Evolutionary conservation across 92 coral and sea anemone species (phyloP), one percentile per base, ranked within the genome.

Genomic region (Micromussa lordhowensis): DNA sequence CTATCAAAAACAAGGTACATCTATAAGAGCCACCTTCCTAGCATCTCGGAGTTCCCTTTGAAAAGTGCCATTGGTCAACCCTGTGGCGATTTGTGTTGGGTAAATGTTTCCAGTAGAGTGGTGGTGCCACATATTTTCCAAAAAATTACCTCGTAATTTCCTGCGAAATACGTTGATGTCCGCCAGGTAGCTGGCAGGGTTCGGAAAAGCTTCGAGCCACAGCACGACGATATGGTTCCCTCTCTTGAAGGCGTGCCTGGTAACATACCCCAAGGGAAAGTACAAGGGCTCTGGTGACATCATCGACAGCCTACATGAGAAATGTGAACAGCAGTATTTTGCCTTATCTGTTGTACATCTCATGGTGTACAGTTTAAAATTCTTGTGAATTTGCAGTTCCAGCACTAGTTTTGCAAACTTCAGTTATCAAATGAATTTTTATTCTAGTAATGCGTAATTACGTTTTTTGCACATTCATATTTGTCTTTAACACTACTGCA

Each of bases 231-330:
- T 92, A 95, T 8, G 49, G 85, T 7, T 88, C 86, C 70, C 95
- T 86, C 51, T 73, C 79, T 83, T 92, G 96, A 31, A 93, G 95
- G 81, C 94, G 86, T 11, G 98, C 97, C 8, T 92, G 94, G 75
- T 94, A 96, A 77, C 98, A 96, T 35, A 96, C 98, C 8, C 98
- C 97, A 85, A 94, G 82, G 30, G 96, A 87, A 35, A 96, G 93
- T 49, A 96, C 94, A 24, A 96, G 90, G 14, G 99, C 95, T 54
- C 95, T 89, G 3, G 93, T 91, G 66, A 96, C 87, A 17, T 78
- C 80, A 72, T 92, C 90, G 66, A 96, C 74, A 13, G 84, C 79
- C 98, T 96, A 85, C 10, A 75, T 28, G 40, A 28, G 28, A 55
- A 49, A 31, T 30, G 19, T 3, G 63, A 81, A 48, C 1, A 69